These are phyloP conservation scores for Vannuccia rotundouncinata DNA, from an alignment of 2,888 invertebrate genomes.

Conservation along the genomic window DNA sequence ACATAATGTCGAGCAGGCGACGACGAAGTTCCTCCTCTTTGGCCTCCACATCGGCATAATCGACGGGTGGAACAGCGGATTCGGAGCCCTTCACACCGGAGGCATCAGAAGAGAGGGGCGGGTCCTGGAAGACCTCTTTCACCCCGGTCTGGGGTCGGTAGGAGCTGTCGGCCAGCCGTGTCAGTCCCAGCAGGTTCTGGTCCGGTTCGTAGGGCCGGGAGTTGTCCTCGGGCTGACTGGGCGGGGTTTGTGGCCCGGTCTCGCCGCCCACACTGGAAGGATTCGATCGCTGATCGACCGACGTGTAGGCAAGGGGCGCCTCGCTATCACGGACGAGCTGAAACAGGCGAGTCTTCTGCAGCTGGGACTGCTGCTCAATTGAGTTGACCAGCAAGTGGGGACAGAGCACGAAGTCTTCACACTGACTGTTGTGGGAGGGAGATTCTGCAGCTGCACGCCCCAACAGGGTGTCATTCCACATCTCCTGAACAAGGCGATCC, in stretches of 20 bases:
- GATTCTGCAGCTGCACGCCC: not conserved
- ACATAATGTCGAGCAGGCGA: not conserved
- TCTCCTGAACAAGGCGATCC: not conserved
- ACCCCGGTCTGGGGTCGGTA: not conserved
- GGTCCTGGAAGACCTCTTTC: slow-evolving; percentile 6
- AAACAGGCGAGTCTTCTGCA: slow-evolving; percentile 2
- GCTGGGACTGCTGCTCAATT: not conserved
- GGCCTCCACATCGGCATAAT: not conserved
- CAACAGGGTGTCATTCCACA: not conserved
- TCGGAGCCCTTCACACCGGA: not conserved
- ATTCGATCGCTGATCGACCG: too few relatives aligned
- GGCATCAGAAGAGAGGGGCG: not conserved
- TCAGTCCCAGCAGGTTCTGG: not conserved
- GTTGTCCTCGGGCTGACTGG: not conserved
- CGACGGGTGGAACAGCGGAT: not conserved
- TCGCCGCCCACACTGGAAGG: not conserved
- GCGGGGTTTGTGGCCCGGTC: not conserved
- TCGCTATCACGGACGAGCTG: not conserved
- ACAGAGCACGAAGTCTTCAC: not conserved
- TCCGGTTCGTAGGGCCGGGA: slow-evolving; percentile 8
- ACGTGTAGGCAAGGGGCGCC: not conserved
- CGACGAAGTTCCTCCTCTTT: slow-evolving; percentile 7
- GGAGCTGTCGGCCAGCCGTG: not conserved
- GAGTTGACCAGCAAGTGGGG: not conserved
- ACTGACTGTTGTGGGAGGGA: not conserved